Conservation (phyloP, 2,888 invertebrate species). For the Phortica okadai region DNA sequence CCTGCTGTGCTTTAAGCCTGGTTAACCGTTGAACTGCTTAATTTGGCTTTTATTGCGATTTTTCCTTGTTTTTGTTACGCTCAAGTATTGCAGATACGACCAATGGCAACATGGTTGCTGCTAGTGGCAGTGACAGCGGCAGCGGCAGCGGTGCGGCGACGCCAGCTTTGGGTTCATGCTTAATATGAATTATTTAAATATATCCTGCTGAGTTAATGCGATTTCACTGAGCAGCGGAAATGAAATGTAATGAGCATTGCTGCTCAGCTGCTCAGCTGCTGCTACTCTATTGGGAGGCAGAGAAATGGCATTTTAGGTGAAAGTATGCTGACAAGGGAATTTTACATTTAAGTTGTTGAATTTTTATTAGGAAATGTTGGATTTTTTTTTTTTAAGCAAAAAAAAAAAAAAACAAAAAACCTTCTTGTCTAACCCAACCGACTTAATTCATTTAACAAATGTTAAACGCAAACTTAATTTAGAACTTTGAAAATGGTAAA, state of each 20-base stretch:
- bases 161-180: conserved; percentile 39
- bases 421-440: conserved; percentile 17
- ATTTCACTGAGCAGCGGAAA: conserved; percentile 50
- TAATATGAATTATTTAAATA: conserved; percentile 71
- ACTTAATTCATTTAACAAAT: conserved; percentile 26
- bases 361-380: conserved; percentile 9
- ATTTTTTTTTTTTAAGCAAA: not conserved
- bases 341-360: conserved; percentile 1
- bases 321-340: not conserved
- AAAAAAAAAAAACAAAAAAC: conserved; percentile 12
- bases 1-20: conserved; percentile 40
- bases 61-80: conserved; percentile 25
- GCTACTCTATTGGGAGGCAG: not conserved
- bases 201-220: conserved; percentile 70
- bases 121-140: not conserved
- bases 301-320: not conserved
- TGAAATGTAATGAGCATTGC: conserved; percentile 41
- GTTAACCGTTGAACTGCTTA: conserved; percentile 68
- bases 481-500: conserved; percentile 19
- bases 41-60: conserved; percentile 70
- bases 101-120: not conserved
- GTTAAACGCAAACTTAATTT: conserved; percentile 23
- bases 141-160: not conserved
- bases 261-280: not conserved
- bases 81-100: not conserved